Percentiles rank a stretch among this genome's conserved stretches.
Conservation (phyloP, 2,888 invertebrate species). For the Drosophila subsilvestris region DNA sequence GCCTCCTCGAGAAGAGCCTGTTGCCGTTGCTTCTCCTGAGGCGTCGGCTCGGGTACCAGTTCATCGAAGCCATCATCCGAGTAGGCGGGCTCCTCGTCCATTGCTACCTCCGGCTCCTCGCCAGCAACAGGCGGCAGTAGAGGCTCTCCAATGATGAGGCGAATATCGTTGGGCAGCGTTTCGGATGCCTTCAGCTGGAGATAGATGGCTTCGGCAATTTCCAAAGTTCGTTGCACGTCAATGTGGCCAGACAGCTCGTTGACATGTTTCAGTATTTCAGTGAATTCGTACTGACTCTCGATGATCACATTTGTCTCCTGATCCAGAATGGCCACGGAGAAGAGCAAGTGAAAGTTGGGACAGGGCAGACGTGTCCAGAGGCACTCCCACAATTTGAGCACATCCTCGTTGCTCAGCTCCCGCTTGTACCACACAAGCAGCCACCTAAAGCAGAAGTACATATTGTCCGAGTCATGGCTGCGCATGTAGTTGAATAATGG, state of each 20-base stretch:
- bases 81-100: slow-evolving; percentile 74
- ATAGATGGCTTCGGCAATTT: slow-evolving; percentile 96
- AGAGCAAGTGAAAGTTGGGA: slow-evolving; percentile 96
- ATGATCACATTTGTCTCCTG: slow-evolving; percentile 94
- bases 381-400: slow-evolving; percentile 97
- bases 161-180: slow-evolving; percentile 89
- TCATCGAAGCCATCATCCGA: slow-evolving; percentile 83
- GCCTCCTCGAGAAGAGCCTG: slow-evolving; percentile 83
- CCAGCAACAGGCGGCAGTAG: slow-evolving; percentile 53
- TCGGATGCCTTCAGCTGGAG: slow-evolving; percentile 91
- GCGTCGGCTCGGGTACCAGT: slow-evolving; percentile 73
- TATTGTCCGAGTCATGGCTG: slow-evolving; percentile 89
- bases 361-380: slow-evolving; percentile 98
- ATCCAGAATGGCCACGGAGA: slow-evolving; percentile 96
- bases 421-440: slow-evolving; percentile 97
- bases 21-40: slow-evolving; percentile 80
- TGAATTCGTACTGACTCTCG: slow-evolving; percentile 96
- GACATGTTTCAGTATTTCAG: slow-evolving; percentile 97
- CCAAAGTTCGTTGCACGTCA: slow-evolving; percentile 91
- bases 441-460: slow-evolving; percentile 99
- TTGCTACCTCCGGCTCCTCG: slow-evolving; percentile 34
- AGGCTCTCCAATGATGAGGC: slow-evolving; percentile 89
- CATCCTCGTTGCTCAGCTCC: slow-evolving; percentile 94
- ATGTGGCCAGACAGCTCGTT: slow-evolving; percentile 96
- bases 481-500: slow-evolving; percentile 93